Evolutionary conservation across 2,888 invertebrate genomes (phyloP), one percentile per base, ranked within the genome.

Genomic region (Chalcis sispes): DNA sequence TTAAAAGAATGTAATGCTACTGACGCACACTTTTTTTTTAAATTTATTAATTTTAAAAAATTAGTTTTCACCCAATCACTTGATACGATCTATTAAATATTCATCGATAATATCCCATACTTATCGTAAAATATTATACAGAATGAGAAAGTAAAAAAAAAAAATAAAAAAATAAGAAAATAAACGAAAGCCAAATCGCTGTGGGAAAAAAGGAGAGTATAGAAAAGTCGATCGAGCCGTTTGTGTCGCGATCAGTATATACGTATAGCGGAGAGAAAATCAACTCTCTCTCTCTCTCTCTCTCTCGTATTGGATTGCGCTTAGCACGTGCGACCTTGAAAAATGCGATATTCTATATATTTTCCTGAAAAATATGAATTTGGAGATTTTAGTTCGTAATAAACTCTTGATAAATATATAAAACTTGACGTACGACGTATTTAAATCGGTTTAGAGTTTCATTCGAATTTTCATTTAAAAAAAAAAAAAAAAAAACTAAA

Each of bases 241-340:
- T 20, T 25, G 23, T 18, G 64, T 32, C 27, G 1, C 8, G 40
- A 27, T 13, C 8, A 42, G 42, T 62, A 62, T 18, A 10, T 58
- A 15, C 13, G 32, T 58, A 58, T 7, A 48, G 52, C 20, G 1
- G 27, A 25, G 15, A 46, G 46, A 67, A 40, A 46, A 69, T 69
- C 56, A 27, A 48, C 56, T n/a, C n/a, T n/a, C n/a, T n/a, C n/a
- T n/a, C n/a, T n/a, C n/a, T n/a, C n/a, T n/a, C n/a, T n/a, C n/a
- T n/a, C n/a, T n/a, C n/a, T 15, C 23, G 50, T 54, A 25, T 56
- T 27, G 54, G 36, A 42, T 40, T 56, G 54, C 56, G 42, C 56
- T 23, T 18, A 27, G 54, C 36, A 42, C 66, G 56, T 25, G 66
- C 66, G 66, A 56, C 66, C 66, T 54, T 67, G 42, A 27, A 40